These are phyloP conservation scores for Andrena haemorrhoa DNA, from an alignment of 2,888 invertebrate genomes.

Conservation along the genomic window DNA sequence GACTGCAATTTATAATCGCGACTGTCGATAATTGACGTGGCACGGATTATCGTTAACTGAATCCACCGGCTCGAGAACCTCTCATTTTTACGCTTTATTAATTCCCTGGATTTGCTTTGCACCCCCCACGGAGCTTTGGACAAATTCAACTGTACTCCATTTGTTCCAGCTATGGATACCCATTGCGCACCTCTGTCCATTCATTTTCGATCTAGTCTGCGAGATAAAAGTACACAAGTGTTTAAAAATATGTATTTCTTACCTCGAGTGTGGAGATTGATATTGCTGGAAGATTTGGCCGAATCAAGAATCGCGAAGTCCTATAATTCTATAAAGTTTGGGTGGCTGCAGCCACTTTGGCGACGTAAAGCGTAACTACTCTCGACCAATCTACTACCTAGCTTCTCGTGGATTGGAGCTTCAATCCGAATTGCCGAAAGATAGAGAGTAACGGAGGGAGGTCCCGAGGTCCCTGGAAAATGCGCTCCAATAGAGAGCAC, in stretches of 20 bases:
- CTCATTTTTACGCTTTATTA: constrained; percentile 62
- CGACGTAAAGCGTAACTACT: constrained; percentile 58
- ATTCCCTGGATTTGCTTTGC: constrained; percentile 44
- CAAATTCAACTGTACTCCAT: constrained; percentile 25
- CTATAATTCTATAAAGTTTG: constrained; percentile 47
- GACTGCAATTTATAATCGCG: constrained; percentile 66
- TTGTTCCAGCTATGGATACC: constrained; percentile 10
- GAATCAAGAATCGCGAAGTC: constrained; percentile 10
- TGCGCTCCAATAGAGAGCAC: constrained; percentile 71
- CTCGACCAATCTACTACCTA: constrained; percentile 32
- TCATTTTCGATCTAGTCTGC: constrained; percentile 32
- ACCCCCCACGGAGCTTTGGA: constrained; percentile 1
- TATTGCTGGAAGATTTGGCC: neutral
- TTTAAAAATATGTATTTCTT: no score
- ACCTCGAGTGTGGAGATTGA: neutral
- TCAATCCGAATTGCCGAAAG: constrained; percentile 26
- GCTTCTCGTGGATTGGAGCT: constrained; percentile 28
- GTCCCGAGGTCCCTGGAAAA: constrained; percentile 56
- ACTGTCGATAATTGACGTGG: constrained; percentile 69
- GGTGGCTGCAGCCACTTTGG: constrained; percentile 50
- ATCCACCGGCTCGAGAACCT: constrained; percentile 34
- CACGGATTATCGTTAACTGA: constrained; percentile 60
- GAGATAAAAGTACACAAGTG: neutral
- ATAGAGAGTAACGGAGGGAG: constrained; percentile 37
- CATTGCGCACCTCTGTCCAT: constrained; percentile 14